phyloP scores from a whole-genome alignment of 2,113 vertebrate species.

The Eupsittula cactorum region DNA sequence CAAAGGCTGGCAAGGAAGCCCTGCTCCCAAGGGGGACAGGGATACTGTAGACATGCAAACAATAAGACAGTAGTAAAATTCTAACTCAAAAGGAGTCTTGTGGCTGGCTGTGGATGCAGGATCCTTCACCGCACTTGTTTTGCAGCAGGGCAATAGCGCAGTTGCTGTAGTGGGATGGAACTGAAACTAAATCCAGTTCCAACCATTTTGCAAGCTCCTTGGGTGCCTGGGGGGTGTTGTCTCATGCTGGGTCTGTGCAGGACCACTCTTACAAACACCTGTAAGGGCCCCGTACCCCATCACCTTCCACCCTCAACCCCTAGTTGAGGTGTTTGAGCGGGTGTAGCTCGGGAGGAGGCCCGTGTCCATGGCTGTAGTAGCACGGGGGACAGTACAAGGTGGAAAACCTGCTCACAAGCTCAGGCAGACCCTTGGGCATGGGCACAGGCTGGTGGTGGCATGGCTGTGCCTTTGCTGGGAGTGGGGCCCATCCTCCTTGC shows the following conservation, averaged over 20 bases:
- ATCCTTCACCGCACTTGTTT: neutral
- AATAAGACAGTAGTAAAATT: neutral
- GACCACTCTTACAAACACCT: neutral
- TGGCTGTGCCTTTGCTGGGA: neutral
- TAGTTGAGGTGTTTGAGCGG: neutral
- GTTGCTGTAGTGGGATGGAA: rapidly evolving
- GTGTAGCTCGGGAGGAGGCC: rapidly evolving
- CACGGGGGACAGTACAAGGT: neutral
- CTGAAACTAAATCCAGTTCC: neutral
- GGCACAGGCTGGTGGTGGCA: neutral
- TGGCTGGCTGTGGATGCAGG: neutral
- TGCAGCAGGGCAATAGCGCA: neutral
- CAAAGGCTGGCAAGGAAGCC: neutral
- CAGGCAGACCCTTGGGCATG: neutral
- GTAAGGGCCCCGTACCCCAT: neutral
- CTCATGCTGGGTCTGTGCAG: neutral
- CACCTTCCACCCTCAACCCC: neutral
- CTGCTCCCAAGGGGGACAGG: neutral
- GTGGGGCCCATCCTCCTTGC: rapidly evolving
- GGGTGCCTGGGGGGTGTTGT: no score
- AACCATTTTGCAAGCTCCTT: neutral
- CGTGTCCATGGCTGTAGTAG: neutral
- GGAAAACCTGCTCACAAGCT: neutral
- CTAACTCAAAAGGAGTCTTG: neutral
- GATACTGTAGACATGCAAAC: neutral